Conservation (phyloP, 2,113 vertebrate genomes). For the Dasyurus viverrinus region DNA sequence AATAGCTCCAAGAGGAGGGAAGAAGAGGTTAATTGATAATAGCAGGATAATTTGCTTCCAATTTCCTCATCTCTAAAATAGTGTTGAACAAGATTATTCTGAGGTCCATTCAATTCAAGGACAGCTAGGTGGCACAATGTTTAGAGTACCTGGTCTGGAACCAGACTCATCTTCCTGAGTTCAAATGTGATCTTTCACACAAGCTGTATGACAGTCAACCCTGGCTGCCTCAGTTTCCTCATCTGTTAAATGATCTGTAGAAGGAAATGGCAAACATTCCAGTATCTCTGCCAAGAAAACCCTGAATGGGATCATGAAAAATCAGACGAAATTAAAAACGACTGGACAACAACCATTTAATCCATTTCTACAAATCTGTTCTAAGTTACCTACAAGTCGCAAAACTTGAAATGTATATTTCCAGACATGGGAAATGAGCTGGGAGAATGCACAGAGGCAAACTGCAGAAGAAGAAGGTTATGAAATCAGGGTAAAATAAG, state of each 20-base stretch:
- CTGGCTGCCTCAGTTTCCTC: not conserved
- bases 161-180: not conserved
- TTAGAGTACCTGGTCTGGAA: not conserved
- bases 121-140: not conserved
- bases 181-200: not conserved
- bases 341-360: not conserved
- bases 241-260: not conserved
- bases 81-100: not conserved
- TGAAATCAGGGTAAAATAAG: not conserved
- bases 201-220: not conserved
- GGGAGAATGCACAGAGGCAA: not conserved
- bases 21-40: not conserved
- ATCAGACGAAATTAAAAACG: not conserved
- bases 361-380: not conserved
- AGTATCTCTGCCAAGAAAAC: not conserved
- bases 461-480: not conserved
- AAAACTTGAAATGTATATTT: not conserved
- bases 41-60: not conserved
- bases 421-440: not conserved
- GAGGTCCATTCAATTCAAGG: not conserved
- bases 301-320: not conserved
- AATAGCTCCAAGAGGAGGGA: not conserved
- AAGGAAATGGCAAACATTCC: not conserved
- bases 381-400: not conserved
- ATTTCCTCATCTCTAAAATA: not conserved